A percentile compares a stretch with the other conserved stretches of the same genome.
phyloP scores from a whole-genome alignment of 2,888 invertebrate species.

The Tenthredo mesomela region DNA sequence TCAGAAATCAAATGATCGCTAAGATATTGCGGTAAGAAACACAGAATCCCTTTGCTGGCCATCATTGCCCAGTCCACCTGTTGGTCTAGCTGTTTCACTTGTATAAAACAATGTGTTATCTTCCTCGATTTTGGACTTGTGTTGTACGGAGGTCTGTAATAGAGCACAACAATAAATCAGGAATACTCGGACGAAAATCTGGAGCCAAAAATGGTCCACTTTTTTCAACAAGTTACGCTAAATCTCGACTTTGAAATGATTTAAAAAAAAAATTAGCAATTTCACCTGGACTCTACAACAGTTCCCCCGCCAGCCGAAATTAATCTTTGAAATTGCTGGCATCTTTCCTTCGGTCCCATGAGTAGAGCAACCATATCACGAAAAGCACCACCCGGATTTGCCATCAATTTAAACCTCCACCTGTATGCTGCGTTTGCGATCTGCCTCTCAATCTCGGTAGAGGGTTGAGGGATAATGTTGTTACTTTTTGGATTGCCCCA shows the following conservation, averaged over 20 bases:
- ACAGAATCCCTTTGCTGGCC: slow-evolving; percentile 80
- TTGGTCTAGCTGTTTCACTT: slow-evolving; percentile 79
- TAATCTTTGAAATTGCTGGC: slow-evolving; percentile 84
- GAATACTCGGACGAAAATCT: neutral
- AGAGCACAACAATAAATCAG: slow-evolving; percentile 17
- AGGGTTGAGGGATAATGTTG: slow-evolving; percentile 78
- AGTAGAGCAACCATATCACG: slow-evolving; percentile 79
- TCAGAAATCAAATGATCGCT: slow-evolving; percentile 80
- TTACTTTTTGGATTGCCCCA: slow-evolving; percentile 88
- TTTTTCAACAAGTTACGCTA: neutral
- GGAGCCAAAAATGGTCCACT: neutral
- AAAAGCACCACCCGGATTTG: slow-evolving; percentile 77
- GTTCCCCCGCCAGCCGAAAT: slow-evolving; percentile 89
- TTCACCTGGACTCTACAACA: slow-evolving; percentile 83
- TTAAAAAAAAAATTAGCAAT: slow-evolving; percentile 53
- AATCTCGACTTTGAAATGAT: neutral
- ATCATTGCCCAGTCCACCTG: slow-evolving; percentile 81
- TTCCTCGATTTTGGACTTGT: slow-evolving; percentile 71
- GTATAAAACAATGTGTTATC: slow-evolving; percentile 87
- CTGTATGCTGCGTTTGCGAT: slow-evolving; percentile 83
- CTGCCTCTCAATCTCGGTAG: slow-evolving; percentile 75
- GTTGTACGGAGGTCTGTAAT: slow-evolving; percentile 73
- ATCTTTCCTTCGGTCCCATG: slow-evolving; percentile 82
- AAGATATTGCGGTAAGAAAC: slow-evolving; percentile 83
- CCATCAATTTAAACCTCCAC: slow-evolving; percentile 84